phyloP scores from a whole-genome alignment of 2,888 invertebrate species.

The Pterostichus madidus region DNA sequence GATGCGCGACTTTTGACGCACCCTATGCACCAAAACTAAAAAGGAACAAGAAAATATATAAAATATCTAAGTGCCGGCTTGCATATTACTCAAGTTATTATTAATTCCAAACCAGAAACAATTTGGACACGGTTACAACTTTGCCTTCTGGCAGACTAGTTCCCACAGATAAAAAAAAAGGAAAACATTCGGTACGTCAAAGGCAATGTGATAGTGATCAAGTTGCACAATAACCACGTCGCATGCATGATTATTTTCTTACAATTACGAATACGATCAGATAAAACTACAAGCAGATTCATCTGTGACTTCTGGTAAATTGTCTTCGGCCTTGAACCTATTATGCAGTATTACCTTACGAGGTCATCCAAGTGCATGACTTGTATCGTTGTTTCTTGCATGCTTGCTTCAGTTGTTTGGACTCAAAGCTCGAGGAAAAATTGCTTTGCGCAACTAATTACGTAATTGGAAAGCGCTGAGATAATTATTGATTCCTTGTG shows the following conservation, averaged over 20 bases:
- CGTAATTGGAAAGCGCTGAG: slow-evolving; percentile 34
- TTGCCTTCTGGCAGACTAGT: slow-evolving; percentile 2
- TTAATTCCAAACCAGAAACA: slow-evolving; percentile 30
- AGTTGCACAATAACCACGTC: slow-evolving; percentile 1
- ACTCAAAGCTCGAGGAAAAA: slow-evolving; percentile 37
- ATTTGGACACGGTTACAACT: slow-evolving; percentile 9
- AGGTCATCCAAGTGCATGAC: slow-evolving; percentile 49
- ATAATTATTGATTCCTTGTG: slow-evolving; percentile 34
- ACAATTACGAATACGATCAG: background rate
- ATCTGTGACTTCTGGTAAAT: slow-evolving; percentile 26
- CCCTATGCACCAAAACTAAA: background rate
- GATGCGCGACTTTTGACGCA: no score
- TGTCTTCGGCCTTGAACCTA: slow-evolving; percentile 46
- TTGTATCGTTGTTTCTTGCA: slow-evolving; percentile 23
- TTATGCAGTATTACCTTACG: slow-evolving; percentile 43
- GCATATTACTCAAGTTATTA: slow-evolving; percentile 25
- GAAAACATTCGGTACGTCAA: slow-evolving; percentile 2
- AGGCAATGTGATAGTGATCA: slow-evolving; percentile 1
- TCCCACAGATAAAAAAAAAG: background rate
- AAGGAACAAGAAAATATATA: background rate
- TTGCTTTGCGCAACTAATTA: slow-evolving; percentile 42
- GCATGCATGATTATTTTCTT: slow-evolving; percentile 23
- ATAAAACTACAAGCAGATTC: slow-evolving; percentile 20
- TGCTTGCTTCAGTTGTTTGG: slow-evolving; percentile 13
- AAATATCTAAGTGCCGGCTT: background rate